Evolutionary conservation across 2,113 vertebrate genomes (phyloP), one percentile per base, ranked within the genome.

Genomic region (Ariopsis seemanni): DNA sequence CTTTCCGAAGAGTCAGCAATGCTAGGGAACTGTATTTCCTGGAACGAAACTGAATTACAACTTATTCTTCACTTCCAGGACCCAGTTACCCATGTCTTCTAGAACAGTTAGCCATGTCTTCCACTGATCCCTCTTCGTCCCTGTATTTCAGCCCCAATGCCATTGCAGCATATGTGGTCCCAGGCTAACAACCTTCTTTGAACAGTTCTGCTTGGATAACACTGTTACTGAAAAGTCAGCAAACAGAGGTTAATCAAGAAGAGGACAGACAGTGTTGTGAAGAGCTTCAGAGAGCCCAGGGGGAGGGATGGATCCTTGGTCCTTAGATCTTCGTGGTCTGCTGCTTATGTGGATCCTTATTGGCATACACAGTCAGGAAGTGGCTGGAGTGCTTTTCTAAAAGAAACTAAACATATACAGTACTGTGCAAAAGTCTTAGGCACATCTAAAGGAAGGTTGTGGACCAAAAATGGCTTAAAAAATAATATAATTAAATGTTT

Each of bases 11-110:
- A 17, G 69, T 79, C 85, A 88, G 88, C 86, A 89, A 87, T 88
- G 84, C 82, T 86, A 85, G 86, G 85, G 82, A 91, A 85, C 87
- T 90, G 84, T 78, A 85, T 67, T 80, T 89, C 69, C 86, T 14
- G 86, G 55, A 57, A 57, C 65, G 34, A 63, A 71, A 85, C 58
- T 88, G 82, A 71, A 78, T 86, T 84, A 79, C 63, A 85, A 82
- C 82, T 82, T 82, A 63, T 77, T 77, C 60, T 58, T 88, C 60
- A 55, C 79, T 77, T 85, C 78, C 75, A 82, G 69, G 78, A 65
- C 82, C 30, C 50, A 62, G 82, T 57, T 88, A 48, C 60, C 48
- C 82, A 58, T 79, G 78, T 82, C 55, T 65, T 81, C 30, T 42
- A 42, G 75, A 82, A 58, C 50, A 62, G 82, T 57, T 88, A 48